These are phyloP conservation scores for Chirona hameri DNA, from an alignment of 2,888 invertebrate species.

Conservation along the genomic window DNA sequence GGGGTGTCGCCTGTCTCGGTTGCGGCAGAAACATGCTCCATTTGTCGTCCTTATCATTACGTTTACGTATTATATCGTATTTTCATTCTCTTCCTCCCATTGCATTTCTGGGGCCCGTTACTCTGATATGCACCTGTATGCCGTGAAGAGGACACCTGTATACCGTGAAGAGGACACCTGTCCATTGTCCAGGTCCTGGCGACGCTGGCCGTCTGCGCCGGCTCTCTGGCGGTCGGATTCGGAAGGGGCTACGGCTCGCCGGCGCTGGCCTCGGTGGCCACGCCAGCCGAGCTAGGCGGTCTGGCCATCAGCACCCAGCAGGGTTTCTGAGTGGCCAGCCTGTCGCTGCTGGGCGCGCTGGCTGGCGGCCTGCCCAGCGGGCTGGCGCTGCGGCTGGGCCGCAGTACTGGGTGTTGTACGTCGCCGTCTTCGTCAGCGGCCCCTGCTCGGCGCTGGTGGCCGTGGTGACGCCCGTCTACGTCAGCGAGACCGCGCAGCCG, in stretches of 20 bases:
- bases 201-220: slow-evolving; percentile 71
- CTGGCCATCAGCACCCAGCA: slow-evolving; percentile 57
- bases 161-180: too few relatives aligned
- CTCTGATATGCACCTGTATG: too few relatives aligned
- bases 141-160: too few relatives aligned
- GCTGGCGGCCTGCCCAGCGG: slow-evolving; percentile 76
- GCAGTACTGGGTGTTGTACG: slow-evolving; percentile 78
- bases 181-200: not conserved
- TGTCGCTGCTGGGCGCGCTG: slow-evolving; percentile 72
- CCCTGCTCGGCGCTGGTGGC: slow-evolving; percentile 73
- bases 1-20: too few relatives aligned
- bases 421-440: slow-evolving; percentile 79
- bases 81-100: too few relatives aligned
- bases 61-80: too few relatives aligned
- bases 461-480: slow-evolving; percentile 76
- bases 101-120: too few relatives aligned
- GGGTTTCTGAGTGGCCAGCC: slow-evolving; percentile 80
- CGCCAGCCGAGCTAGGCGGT: slow-evolving; percentile 27
- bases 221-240: slow-evolving; percentile 72
- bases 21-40: too few relatives aligned
- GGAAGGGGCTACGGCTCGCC: slow-evolving; percentile 80
- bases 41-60: too few relatives aligned
- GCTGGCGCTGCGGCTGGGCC: slow-evolving; percentile 68
- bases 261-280: slow-evolving; percentile 66
- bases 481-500: slow-evolving; percentile 84